These are phyloP conservation scores for Solenodon paradoxus DNA, from an alignment of 2,113 vertebrate genomes.

Conservation along the genomic window DNA sequence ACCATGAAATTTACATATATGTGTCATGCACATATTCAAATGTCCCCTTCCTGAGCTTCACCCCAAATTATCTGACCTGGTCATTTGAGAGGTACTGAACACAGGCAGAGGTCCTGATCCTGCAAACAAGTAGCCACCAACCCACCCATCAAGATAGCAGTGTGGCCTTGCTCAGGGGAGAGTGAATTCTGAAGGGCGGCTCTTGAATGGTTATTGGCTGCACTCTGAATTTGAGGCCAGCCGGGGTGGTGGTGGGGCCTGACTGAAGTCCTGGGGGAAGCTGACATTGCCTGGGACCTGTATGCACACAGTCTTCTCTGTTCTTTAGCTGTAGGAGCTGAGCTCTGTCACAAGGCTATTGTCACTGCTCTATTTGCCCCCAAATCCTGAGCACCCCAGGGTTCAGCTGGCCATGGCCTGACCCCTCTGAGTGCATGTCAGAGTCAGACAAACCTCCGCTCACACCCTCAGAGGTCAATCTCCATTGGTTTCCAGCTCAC, in stretches of 20 bases:
- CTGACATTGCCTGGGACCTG: neutral
- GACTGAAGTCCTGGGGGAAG: fast-evolving
- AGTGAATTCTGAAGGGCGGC: fast-evolving
- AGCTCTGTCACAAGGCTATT: neutral
- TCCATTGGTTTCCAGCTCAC: neutral
- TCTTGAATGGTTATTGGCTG: neutral
- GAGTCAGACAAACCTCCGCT: neutral
- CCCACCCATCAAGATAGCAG: no score
- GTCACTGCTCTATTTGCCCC: neutral
- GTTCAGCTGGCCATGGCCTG: neutral
- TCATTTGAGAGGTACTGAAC: no score
- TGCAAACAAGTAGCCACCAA: no score
- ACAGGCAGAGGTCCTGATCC: no score
- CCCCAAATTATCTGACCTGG: neutral
- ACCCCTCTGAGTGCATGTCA: neutral
- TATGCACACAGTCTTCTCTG: fast-evolving
- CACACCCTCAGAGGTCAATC: fast-evolving
- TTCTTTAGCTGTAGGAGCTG: neutral
- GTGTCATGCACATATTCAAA: neutral
- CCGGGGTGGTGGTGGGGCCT: neutral
- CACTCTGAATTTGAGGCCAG: no score
- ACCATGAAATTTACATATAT: no score
- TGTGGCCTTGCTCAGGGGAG: neutral
- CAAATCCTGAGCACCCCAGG: neutral
- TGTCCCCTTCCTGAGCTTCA: neutral